These are phyloP conservation scores for Sebastes cheni DNA, from an alignment of 2,797 vertebrate genomes.

Conservation along the genomic window DNA sequence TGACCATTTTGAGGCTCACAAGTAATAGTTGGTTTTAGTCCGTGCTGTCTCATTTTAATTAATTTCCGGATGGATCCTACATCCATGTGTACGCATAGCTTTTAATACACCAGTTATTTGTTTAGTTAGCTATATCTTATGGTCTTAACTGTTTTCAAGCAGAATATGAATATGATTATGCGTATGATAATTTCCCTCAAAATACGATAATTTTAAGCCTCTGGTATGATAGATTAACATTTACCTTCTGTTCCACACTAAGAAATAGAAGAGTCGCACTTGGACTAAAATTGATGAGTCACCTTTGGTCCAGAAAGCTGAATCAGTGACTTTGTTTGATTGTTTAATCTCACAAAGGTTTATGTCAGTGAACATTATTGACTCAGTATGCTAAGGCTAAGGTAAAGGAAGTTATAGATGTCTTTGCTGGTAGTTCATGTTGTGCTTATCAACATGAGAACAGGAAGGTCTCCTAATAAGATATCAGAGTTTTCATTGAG, in stretches of 20 bases:
- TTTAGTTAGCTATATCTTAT: too few relatives aligned
- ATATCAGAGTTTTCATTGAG: background rate
- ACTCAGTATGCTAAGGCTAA: background rate
- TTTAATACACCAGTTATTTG: too few relatives aligned
- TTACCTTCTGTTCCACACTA: background rate
- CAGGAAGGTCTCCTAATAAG: background rate
- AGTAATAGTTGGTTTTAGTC: too few relatives aligned
- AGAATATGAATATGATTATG: too few relatives aligned
- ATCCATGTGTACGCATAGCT: too few relatives aligned
- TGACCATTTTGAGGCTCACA: too few relatives aligned
- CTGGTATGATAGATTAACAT: too few relatives aligned
- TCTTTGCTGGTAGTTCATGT: background rate
- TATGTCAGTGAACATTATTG: background rate
- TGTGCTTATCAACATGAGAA: background rate
- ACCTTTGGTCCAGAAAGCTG: background rate
- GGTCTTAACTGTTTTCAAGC: too few relatives aligned
- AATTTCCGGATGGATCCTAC: too few relatives aligned
- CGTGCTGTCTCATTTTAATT: too few relatives aligned
- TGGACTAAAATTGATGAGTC: slow-evolving; percentile 37
- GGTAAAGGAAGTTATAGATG: background rate
- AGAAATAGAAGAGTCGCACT: slow-evolving; percentile 12
- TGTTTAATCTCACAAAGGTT: background rate
- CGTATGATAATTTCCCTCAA: too few relatives aligned
- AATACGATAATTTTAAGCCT: too few relatives aligned
- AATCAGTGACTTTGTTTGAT: background rate